phyloP scores from a whole-genome alignment of 2,113 vertebrate species.

The Rhinichthys klamathensis region DNA sequence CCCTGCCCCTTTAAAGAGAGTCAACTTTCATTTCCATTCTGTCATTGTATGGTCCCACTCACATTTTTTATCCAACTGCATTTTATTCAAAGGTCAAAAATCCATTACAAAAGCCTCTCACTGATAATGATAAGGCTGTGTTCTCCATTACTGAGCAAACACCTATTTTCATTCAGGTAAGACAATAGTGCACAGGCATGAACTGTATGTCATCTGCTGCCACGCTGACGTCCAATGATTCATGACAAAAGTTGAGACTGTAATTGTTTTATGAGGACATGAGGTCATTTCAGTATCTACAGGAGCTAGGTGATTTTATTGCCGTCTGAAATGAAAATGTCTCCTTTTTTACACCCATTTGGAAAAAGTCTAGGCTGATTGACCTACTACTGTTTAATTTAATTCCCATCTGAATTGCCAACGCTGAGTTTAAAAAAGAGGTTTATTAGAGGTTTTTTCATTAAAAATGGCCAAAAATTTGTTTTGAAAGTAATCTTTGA shows the following conservation, averaged over 20 bases:
- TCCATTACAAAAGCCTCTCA: not conserved
- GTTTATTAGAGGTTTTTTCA: too few species aligned
- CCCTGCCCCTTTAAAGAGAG: not conserved
- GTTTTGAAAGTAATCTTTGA: not conserved
- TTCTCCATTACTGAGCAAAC: constrained; percentile 28
- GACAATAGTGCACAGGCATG: not conserved
- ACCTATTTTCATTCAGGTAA: constrained; percentile 21
- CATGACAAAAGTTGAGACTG: constrained; percentile 3
- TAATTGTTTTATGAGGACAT: not conserved
- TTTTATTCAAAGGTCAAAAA: constrained; percentile 12
- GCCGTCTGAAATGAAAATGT: not conserved
- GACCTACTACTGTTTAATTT: not conserved
- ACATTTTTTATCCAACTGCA: not conserved
- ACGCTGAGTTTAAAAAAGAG: not conserved
- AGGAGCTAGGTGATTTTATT: constrained; percentile 2
- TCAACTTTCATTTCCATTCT: constrained; percentile 13
- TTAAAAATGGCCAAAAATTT: not conserved
- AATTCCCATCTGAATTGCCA: constrained; percentile 1
- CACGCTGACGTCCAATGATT: not conserved
- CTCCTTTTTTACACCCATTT: not conserved
- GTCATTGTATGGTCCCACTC: not conserved
- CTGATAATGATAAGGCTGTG: not conserved
- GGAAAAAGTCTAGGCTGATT: not conserved
- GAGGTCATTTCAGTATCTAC: not conserved
- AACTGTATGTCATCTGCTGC: not conserved